Base-by-base conservation (phyloP, 1,140 invertebrate species). In the Harlomillsia oculata region DNA sequence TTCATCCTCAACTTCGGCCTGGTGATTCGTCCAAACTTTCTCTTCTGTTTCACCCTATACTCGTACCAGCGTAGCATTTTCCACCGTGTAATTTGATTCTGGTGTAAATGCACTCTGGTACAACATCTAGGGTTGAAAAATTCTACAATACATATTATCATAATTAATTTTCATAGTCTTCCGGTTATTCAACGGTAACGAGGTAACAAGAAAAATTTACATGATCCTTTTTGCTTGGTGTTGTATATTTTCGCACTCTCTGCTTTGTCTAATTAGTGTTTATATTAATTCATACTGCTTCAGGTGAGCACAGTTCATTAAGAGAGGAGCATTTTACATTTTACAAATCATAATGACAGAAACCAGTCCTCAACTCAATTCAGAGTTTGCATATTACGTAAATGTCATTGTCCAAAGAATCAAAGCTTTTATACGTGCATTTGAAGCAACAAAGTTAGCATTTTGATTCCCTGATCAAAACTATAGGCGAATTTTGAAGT, bases 21-120 rank as follows among this genome's bases (percentile, higher is more conserved):
- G n/a, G n/a, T n/a, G n/a, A n/a, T n/a, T n/a, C n/a, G n/a, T n/a
- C n/a, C n/a, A n/a, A n/a, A n/a, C n/a, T n/a, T n/a, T n/a, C n/a
- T n/a, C n/a, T n/a, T n/a, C n/a, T n/a, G n/a, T 48, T 34, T 46
- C 53, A 36, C 53, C 53, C 53, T 56, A 46, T 44, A 56, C 49
- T 43, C 53, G 48, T 57, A 45, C 48, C 55, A 57, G 55, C 43
- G 46, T 57, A 57, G 55, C 55, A 57, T 57, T 57, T 57, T 57
- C n/a, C 41, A 41, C 55, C 55, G 55, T 57, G 55, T 29, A n/a
- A n/a, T 57, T 32, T 43, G 25, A 13, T 30, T 30, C 46, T 48
- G 55, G 55, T 57, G 55, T 57, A 57, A 57, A 57, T 57, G 55
- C 55, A 57, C 46, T 57, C 55, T 57, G 55, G 55, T 57, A 57